These are phyloP conservation scores for Nasonia longicornis DNA, from an alignment of 1,140 invertebrate species.

Conservation along the genomic window DNA sequence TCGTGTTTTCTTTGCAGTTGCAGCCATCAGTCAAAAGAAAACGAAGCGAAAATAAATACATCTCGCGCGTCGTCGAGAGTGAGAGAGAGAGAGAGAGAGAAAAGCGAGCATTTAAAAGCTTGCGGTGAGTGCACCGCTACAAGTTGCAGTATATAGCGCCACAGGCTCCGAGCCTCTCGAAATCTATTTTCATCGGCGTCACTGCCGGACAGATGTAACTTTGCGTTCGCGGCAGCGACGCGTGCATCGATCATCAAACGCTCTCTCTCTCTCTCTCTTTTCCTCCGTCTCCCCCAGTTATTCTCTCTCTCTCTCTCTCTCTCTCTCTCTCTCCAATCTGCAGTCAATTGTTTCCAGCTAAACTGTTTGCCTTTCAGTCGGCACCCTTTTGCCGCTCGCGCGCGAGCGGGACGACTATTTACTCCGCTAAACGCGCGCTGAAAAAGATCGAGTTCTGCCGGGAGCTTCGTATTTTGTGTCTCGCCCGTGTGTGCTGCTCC, in stretches of 20 bases:
- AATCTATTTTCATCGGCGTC: slow-evolving; percentile 61
- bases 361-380: slow-evolving; percentile 71
- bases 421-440: slow-evolving; percentile 62
- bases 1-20: not conserved
- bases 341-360: slow-evolving; percentile 71
- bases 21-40: not conserved
- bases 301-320: slow-evolving; percentile 47
- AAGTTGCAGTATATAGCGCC: too few relatives aligned
- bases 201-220: slow-evolving; percentile 58
- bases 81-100: not conserved
- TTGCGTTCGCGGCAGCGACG: slow-evolving; percentile 57
- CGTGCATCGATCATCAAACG: slow-evolving; percentile 66
- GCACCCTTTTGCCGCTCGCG: slow-evolving; percentile 64
- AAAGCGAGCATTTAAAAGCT: not conserved
- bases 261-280: slow-evolving; percentile 33
- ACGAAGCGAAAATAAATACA: not conserved
- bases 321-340: slow-evolving; percentile 67
- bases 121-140: slow-evolving; percentile 2
- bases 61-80: not conserved
- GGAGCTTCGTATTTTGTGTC: slow-evolving; percentile 11
- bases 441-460: slow-evolving; percentile 39
- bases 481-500: not conserved
- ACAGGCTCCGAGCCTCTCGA: slow-evolving; percentile 49
- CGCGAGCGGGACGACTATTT: slow-evolving; percentile 63
- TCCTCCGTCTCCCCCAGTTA: not conserved